Evolutionary conservation across 2,113 vertebrate genomes (phyloP), one percentile per base, ranked within the genome.

Genomic region (Malurus elegans): DNA sequence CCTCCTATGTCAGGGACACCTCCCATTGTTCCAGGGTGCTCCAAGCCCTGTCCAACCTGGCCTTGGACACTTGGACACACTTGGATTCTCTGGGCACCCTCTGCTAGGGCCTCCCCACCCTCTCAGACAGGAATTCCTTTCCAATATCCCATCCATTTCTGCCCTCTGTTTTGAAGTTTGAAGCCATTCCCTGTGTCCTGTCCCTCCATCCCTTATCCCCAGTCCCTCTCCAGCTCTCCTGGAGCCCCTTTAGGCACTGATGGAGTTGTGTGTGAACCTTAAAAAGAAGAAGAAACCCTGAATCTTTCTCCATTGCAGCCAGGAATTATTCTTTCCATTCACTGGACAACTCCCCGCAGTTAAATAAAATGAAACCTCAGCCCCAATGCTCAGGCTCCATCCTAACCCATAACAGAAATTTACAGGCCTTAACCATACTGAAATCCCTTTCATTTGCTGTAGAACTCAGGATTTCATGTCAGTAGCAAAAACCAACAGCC

Each of bases 11-110:
- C 56, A 61, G 56, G 31, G 54, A 42, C 31, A 31, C 17, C 21
- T 86, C 3, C 21, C 45, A 32, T 26, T 5, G 0, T 7, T 36
- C 62, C 62, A 60, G 36, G 10, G 0, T 42, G 31, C 7, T 76
- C 45, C 44, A 58, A 44, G 31, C 14, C 11, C 17, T 0, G 0
- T 61, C 84, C 60, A 74, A 0, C 45, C 51, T 58, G 60, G 18
- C 23, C 53, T 53, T 5, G 44, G 18, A 1, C 51, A 58, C 36
- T 65, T 38, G 38, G 38, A 38, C 38, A 38, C 38, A 38, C 38
- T 10, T 38, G 38, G 10, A 38, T 38, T 38, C 45, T 88, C 60
- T 86, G 71, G 14, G 13, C 13, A 29, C 10, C 20, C 45, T 45
- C 32, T 12, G 36, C 50, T 50, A 74, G 70, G 12, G 15, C 23